A percentile compares a stretch with the other conserved stretches of the same genome.
These are phyloP conservation scores for Drosophila albomicans DNA, from an alignment of 1,140 invertebrate species.

Conservation along the genomic window DNA sequence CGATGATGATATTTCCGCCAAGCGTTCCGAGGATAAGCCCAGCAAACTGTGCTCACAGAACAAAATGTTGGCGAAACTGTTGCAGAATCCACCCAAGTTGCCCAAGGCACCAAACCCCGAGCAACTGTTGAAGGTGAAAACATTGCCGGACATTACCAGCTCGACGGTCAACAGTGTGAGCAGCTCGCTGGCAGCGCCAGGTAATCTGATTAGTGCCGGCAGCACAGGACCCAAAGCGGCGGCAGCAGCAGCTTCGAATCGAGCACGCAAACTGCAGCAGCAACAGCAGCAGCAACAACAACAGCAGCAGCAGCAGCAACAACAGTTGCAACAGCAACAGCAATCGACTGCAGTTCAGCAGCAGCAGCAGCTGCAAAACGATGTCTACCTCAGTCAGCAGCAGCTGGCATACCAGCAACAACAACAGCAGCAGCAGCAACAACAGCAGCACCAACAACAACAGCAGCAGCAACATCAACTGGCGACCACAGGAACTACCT, in stretches of 20 bases:
- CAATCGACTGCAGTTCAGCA: constrained; percentile 46
- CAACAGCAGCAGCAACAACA: constrained; percentile 60
- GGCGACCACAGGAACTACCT: constrained; percentile 80
- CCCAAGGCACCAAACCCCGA: constrained; percentile 88
- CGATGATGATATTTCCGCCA: constrained; percentile 87
- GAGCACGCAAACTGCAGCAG: constrained; percentile 77
- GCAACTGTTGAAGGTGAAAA: constrained; percentile 86
- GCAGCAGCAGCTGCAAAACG: constrained; percentile 84
- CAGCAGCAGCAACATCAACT: constrained; percentile 71
- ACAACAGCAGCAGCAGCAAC: constrained; percentile 79
- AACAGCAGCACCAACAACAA: constrained; percentile 68
- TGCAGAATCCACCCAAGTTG: constrained; percentile 91
- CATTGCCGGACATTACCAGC: constrained; percentile 88
- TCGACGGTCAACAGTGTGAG: constrained; percentile 67
- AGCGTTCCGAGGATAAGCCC: constrained; percentile 86
- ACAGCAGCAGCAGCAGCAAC: constrained; percentile 60
- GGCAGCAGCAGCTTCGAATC: constrained; percentile 52
- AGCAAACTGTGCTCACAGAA: constrained; percentile 93
- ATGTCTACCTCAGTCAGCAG: constrained; percentile 86
- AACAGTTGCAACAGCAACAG: constrained; percentile 65
- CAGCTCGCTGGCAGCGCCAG: constrained; percentile 65
- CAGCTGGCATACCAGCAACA: constrained; percentile 56
- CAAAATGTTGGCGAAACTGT: constrained; percentile 93
- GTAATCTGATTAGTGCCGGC: constrained; percentile 70
- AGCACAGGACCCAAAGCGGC: constrained; percentile 68